Conservation (phyloP, 2,888 invertebrate species). For the Limnephilus lunatus region DNA sequence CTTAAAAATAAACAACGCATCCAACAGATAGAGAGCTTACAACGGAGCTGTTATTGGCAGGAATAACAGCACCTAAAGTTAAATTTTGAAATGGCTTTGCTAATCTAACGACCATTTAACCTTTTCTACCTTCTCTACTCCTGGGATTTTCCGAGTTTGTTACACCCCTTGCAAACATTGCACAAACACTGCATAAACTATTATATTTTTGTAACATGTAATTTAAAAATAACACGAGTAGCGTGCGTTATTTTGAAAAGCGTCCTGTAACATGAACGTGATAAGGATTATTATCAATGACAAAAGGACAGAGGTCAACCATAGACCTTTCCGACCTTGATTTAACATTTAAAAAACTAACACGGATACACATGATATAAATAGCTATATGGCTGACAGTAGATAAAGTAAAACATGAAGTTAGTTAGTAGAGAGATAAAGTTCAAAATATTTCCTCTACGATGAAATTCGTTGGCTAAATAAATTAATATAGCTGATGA, state of each 20-base stretch:
- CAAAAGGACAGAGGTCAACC: constrained; percentile 27
- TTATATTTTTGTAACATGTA: not conserved
- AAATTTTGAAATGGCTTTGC: not conserved
- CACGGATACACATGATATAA: not conserved
- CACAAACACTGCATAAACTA: not conserved
- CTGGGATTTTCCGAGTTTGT: not conserved
- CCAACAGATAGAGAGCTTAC: no score
- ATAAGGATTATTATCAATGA: constrained; percentile 25
- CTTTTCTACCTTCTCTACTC: not conserved
- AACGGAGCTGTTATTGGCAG: not conserved
- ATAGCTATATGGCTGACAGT: not conserved
- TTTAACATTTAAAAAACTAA: not conserved
- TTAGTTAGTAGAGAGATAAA: constrained; percentile 5
- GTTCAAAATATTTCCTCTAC: constrained; percentile 7
- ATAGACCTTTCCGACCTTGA: constrained; percentile 25
- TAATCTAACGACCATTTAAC: not conserved
- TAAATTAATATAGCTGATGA: not conserved
- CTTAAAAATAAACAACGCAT: not conserved
- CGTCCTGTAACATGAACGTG: not conserved
- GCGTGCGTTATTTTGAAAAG: not conserved
- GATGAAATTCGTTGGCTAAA: not conserved
- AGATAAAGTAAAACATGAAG: constrained; percentile 16
- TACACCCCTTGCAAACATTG: not conserved
- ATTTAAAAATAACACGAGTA: constrained; percentile 12
- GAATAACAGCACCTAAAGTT: not conserved